phyloP scores from a whole-genome alignment of 2,888 invertebrate genomes.

The Drosophila emarginata region DNA sequence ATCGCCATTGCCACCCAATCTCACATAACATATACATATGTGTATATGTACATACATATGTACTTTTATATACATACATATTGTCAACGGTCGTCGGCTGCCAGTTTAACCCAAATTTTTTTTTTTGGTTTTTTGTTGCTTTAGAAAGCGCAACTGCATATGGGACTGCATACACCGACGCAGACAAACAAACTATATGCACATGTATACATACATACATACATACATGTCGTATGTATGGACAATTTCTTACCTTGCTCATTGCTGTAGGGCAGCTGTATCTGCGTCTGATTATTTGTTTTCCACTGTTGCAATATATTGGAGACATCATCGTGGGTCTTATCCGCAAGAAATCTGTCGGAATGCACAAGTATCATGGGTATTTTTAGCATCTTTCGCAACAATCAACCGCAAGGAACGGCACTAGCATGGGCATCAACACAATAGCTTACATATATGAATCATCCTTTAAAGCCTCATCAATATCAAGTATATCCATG shows the following conservation, averaged over 20 bases:
- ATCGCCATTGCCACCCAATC: slow-evolving; percentile 1
- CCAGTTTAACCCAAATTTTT: slow-evolving; percentile 56
- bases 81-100: slow-evolving; percentile 42
- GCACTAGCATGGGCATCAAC: slow-evolving; percentile 21
- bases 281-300: slow-evolving; percentile 74
- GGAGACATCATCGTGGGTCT: slow-evolving; percentile 81
- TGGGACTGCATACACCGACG: slow-evolving; percentile 8
- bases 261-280: slow-evolving; percentile 56
- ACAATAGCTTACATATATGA: slow-evolving; percentile 80
- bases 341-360: slow-evolving; percentile 80
- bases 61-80: slow-evolving; percentile 9
- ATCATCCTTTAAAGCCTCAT: slow-evolving; percentile 82
- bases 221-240: slow-evolving; percentile 24
- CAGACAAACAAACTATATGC: not conserved
- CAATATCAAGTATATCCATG: slow-evolving; percentile 82
- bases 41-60: not conserved
- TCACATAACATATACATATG: slow-evolving; percentile 3
- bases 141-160: slow-evolving; percentile 58
- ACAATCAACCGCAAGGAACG: slow-evolving; percentile 15
- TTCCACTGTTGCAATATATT: slow-evolving; percentile 83
- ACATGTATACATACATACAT: slow-evolving; percentile 24
- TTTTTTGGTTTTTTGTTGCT: slow-evolving; percentile 21
- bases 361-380: slow-evolving; percentile 32
- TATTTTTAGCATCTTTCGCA: slow-evolving; percentile 38
- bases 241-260: slow-evolving; percentile 73